Percentiles rank a stretch among this genome's conserved stretches.
phyloP scores from a whole-genome alignment of 2,888 invertebrate species.

The Drosophila atripex region DNA sequence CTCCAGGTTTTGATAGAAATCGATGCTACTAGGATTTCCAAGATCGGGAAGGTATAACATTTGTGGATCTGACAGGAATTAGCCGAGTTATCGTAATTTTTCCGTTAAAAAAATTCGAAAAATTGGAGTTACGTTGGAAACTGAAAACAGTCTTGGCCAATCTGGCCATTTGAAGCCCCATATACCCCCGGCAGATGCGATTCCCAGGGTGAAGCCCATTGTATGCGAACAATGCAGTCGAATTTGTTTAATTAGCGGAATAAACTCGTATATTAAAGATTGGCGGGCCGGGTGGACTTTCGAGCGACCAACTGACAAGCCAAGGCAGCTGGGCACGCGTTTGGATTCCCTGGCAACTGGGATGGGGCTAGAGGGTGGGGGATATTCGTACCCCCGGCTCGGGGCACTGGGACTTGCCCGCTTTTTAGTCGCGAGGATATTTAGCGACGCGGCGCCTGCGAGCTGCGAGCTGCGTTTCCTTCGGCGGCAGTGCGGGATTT shows the following conservation, averaged over 20 bases:
- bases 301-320: slow-evolving; percentile 59
- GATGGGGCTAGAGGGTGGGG: not conserved
- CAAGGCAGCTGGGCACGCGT: slow-evolving; percentile 75
- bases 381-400: not conserved
- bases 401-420: not conserved
- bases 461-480: slow-evolving; percentile 12
- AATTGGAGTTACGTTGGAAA: no score
- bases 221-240: slow-evolving; percentile 60
- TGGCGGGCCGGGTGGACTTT: slow-evolving; percentile 34
- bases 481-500: slow-evolving; percentile 27
- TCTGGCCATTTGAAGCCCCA: not conserved
- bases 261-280: slow-evolving; percentile 48
- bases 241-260: slow-evolving; percentile 72
- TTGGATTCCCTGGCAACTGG: slow-evolving; percentile 3
- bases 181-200: not conserved
- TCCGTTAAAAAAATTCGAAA: no score
- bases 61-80: no score
- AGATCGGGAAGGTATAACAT: not conserved
- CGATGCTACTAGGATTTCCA: no score
- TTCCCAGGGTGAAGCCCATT: not conserved
- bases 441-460: not conserved
- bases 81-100: no score
- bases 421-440: not conserved
- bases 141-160: no score
- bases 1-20: no score